phyloP scores from a whole-genome alignment of 92 coral and sea anemone genomes.

The Porites lobata region DNA sequence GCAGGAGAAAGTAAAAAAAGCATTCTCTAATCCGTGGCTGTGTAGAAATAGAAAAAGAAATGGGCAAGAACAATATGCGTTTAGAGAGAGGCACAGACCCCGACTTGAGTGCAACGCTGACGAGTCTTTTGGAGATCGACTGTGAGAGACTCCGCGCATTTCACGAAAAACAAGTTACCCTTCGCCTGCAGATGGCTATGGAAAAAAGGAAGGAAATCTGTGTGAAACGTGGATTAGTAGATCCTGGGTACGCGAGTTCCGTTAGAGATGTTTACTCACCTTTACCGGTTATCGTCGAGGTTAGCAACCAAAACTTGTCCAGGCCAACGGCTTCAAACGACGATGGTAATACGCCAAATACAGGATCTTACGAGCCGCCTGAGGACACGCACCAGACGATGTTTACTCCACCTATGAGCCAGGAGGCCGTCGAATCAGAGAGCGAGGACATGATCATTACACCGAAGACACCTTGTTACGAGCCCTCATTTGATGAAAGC shows the following conservation, averaged over 20 bases:
- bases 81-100: neutral
- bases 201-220: neutral
- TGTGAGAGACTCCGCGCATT: neutral
- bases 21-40: neutral
- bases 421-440: neutral
- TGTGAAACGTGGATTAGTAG: neutral
- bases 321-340: neutral
- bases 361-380: neutral
- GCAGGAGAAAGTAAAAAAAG: neutral
- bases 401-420: neutral
- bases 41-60: neutral
- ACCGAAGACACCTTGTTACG: too few species aligned
- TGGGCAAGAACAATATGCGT: neutral
- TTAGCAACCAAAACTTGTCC: neutral
- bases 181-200: neutral
- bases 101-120: neutral
- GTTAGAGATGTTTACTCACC: neutral
- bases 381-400: neutral
- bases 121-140: neutral
- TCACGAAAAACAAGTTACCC: conserved; percentile 8
- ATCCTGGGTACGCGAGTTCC: neutral
- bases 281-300: neutral
- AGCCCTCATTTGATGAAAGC: too few species aligned
- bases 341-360: neutral
- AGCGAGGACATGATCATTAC: too few species aligned